Conservation (phyloP, 2,888 invertebrate species). For the Trisateles emortualis region DNA sequence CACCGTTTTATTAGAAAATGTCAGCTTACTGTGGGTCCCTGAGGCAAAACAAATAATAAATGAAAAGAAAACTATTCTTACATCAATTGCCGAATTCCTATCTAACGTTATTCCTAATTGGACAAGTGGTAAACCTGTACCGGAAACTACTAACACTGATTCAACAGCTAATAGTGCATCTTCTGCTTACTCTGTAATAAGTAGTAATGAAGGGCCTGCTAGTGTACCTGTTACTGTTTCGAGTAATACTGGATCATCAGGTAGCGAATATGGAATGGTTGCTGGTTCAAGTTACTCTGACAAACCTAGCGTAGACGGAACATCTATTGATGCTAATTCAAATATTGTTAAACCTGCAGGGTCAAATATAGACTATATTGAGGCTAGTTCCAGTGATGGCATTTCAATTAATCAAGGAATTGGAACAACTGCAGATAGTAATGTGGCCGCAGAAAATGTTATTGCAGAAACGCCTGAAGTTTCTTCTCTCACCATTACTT, state of each 20-base stretch:
- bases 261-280: neutral
- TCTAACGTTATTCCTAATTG: slow-evolving; percentile 70
- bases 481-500: neutral
- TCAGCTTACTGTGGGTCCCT: slow-evolving; percentile 64
- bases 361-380: neutral
- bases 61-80: slow-evolving; percentile 69
- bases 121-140: slow-evolving; percentile 51
- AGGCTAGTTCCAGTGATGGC: neutral
- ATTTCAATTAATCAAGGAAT: neutral
- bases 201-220: neutral
- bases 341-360: neutral
- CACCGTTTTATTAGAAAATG: slow-evolving; percentile 64
- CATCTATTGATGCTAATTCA: neutral
- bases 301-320: neutral
- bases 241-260: neutral
- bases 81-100: slow-evolving; percentile 66
- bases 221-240: neutral
- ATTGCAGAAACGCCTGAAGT: too few relatives aligned
- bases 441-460: neutral
- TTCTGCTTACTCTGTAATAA: neutral
- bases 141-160: neutral
- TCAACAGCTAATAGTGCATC: neutral
- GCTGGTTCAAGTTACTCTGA: neutral
- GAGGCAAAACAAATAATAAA: slow-evolving; percentile 62
- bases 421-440: neutral